A percentile compares a stretch with the other conserved stretches of the same genome.
These are phyloP conservation scores for Sthenelais limicola DNA, from an alignment of 2,888 invertebrate species.

Conservation along the genomic window DNA sequence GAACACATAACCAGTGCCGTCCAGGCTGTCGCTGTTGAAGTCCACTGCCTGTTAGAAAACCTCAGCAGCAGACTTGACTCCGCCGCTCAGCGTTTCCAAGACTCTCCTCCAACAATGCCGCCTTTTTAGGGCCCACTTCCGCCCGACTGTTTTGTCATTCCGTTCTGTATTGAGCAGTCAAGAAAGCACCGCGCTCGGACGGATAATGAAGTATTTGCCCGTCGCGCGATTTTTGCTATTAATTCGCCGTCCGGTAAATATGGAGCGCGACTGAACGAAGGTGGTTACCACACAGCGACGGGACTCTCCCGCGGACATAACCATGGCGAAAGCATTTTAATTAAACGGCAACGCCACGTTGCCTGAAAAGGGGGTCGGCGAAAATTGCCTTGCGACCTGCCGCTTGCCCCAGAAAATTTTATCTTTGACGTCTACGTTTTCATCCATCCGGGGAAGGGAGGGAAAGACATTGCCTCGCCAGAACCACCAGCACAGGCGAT, in stretches of 20 bases:
- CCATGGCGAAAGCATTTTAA: constrained; percentile 35
- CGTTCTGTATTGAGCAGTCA: constrained; percentile 30
- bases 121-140: constrained; percentile 29
- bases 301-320: constrained; percentile 1
- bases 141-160: constrained; percentile 23
- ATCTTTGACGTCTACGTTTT: constrained; percentile 27
- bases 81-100: constrained; percentile 22
- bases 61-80: not conserved
- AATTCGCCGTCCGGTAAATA: not conserved
- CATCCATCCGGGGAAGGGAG: no score
- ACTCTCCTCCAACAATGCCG: not conserved
- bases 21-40: no score
- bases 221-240: constrained; percentile 9
- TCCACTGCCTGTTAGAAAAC: no score
- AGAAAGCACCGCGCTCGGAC: constrained; percentile 20
- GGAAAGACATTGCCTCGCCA: no score
- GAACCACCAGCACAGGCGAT: no score
- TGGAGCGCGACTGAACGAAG: not conserved
- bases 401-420: constrained; percentile 13
- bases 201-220: constrained; percentile 37
- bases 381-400: constrained; percentile 23
- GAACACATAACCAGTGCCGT: no score
- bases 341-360: constrained; percentile 21
- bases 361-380: not conserved
- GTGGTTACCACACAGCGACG: not conserved